Evolutionary conservation across 2,113 vertebrate genomes (phyloP).

Genomic region (Lipotes vexillifer): DNA sequence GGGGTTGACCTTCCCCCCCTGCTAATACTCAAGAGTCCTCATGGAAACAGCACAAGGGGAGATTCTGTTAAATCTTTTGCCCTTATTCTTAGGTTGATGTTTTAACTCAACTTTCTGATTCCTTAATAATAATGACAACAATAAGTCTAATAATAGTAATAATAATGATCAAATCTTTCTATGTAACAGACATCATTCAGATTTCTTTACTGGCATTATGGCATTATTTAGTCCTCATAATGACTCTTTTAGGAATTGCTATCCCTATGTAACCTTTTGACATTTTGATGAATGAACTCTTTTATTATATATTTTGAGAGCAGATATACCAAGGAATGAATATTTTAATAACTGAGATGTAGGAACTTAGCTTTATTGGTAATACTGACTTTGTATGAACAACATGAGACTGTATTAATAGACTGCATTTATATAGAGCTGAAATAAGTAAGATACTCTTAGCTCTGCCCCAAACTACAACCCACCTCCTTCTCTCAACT

Average conservation of each 20-base stretch:
- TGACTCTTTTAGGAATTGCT: background rate
- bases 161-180: background rate
- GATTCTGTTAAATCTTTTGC: background rate
- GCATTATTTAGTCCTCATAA: background rate
- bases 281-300: background rate
- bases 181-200: background rate
- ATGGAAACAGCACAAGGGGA: background rate
- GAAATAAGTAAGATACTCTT: background rate
- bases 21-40: background rate
- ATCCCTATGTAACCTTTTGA: background rate
- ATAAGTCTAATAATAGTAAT: background rate
- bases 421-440: background rate
- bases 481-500: background rate
- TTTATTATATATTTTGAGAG: background rate
- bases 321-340: background rate
- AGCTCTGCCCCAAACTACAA: background rate
- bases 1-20: background rate
- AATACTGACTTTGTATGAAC: background rate
- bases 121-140: background rate
- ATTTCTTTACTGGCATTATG: background rate
- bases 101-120: slow-evolving; percentile 17
- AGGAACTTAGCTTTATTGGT: background rate
- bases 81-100: background rate
- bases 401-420: accelerated
- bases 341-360: background rate